Conservation (phyloP, 2,113 vertebrate species). For the Embiotoca jacksoni region DNA sequence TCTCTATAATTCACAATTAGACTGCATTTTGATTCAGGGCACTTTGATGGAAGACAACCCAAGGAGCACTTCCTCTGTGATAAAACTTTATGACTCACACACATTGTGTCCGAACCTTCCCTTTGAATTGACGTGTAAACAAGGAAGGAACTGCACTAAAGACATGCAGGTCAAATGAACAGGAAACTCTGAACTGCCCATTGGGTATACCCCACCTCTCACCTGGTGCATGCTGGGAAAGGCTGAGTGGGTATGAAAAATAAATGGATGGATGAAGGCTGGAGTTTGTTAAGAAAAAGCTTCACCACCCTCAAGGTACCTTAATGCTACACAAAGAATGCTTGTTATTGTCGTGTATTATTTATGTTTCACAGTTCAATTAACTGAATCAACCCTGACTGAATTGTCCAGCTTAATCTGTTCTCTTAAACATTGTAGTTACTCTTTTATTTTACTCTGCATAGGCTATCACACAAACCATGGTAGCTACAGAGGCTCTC, state of each 20-base stretch:
- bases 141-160: neutral
- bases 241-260: neutral
- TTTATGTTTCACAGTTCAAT: too few species aligned
- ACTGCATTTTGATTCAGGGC: neutral
- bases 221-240: constrained; percentile 31
- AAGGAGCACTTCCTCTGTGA: neutral
- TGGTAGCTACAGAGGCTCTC: too few species aligned
- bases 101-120: neutral
- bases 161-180: neutral
- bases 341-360: too few species aligned
- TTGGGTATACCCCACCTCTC: neutral
- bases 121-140: neutral
- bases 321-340: too few species aligned
- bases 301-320: too few species aligned
- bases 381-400: too few species aligned
- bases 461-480: too few species aligned
- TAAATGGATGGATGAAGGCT: too few species aligned
- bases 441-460: too few species aligned
- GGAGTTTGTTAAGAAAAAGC: too few species aligned
- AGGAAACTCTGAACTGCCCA: neutral
- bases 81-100: neutral
- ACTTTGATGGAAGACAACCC: neutral
- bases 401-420: too few species aligned
- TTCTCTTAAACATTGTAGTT: too few species aligned
- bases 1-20: neutral